Evolutionary conservation across 2,113 vertebrate species (phyloP).

Genomic region (Gracilinanus agilis): DNA sequence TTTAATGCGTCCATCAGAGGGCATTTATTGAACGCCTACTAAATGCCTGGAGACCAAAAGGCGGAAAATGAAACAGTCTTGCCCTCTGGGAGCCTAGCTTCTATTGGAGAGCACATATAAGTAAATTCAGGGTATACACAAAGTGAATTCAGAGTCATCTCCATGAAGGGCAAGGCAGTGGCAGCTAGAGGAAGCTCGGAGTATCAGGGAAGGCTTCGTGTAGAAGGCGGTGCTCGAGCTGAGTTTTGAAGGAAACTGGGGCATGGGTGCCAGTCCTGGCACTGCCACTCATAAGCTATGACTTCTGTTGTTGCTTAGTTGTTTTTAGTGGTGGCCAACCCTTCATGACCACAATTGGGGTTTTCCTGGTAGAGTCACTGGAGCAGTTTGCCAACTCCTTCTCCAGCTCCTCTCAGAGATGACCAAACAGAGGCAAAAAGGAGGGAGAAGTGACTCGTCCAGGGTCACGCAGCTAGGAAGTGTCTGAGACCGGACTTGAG

Average conservation of each 20-base stretch:
- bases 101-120: neutral
- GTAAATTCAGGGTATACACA: neutral
- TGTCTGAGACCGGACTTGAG: no score
- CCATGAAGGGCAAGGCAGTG: neutral
- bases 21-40: neutral
- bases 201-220: neutral
- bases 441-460: no score
- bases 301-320: neutral
- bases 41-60: neutral
- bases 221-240: neutral
- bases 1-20: neutral
- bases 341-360: neutral
- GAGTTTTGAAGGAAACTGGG: neutral
- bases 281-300: neutral
- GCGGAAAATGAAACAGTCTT: neutral
- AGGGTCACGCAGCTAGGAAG: no score
- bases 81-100: neutral
- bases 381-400: no score
- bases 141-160: neutral
- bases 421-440: no score
- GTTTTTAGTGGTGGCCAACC: no score
- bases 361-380: neutral
- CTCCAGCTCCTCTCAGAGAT: no score
- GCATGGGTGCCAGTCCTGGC: neutral
- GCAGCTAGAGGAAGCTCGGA: neutral